Conservation (phyloP, 92 coral and sea anemone genomes). For the Porites rus region DNA sequence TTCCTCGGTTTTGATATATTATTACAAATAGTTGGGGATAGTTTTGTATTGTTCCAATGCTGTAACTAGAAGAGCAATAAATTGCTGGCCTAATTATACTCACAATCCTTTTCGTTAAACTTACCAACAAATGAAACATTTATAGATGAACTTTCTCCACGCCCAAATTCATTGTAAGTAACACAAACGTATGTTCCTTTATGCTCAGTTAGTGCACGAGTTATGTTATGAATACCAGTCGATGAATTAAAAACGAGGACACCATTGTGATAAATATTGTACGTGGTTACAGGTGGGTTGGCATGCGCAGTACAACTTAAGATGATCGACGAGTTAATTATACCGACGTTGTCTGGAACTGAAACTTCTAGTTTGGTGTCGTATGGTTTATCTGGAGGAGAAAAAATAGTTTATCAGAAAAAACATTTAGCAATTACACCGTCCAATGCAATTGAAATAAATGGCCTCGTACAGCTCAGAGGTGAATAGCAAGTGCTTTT, state of each 20-base stretch:
- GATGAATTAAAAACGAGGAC: conserved; percentile 47
- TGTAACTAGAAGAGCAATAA: too few relatives aligned
- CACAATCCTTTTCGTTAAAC: not conserved
- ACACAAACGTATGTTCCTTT: conserved; percentile 86
- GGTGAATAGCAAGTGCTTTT: too few relatives aligned
- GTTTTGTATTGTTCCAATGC: not conserved
- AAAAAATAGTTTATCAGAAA: not conserved
- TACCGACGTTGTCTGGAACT: conserved; percentile 43
- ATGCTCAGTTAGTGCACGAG: conserved; percentile 52
- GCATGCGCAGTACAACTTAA: conserved; percentile 66
- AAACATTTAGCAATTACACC: not conserved
- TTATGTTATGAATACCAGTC: conserved; percentile 64
- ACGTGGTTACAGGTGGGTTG: conserved; percentile 65
- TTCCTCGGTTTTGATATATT: too few relatives aligned
- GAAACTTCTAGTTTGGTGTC: conserved; percentile 54
- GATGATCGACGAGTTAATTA: conserved; percentile 53
- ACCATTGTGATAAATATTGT: conserved; percentile 63
- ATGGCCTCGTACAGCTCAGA: too few relatives aligned
- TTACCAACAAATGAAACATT: conserved; percentile 63
- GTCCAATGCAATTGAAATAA: too few relatives aligned
- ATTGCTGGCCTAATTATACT: too few relatives aligned
- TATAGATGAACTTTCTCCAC: conserved; percentile 52
- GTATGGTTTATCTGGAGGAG: conserved; percentile 71
- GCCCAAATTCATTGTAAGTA: conserved; percentile 82
- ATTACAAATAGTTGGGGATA: not conserved